Base-by-base conservation (phyloP, 2,113 vertebrate genomes). In the Mus spicilegus region DNA sequence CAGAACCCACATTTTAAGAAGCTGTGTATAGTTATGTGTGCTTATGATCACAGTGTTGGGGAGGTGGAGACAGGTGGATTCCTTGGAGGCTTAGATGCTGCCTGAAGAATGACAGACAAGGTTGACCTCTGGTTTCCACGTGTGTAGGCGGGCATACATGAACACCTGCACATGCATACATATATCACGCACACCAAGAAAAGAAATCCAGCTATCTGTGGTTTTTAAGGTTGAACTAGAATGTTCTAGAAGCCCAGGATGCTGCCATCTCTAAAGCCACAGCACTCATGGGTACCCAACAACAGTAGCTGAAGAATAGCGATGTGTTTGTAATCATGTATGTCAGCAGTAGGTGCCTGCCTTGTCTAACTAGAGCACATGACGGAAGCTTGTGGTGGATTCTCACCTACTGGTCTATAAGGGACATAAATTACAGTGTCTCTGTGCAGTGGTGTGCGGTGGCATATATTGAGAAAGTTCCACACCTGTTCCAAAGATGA, bases 281-380 rank as follows among this genome's bases (percentile, higher is more conserved):
- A 73, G 42, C 72, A 24, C 2, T 46, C 58, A 14, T 20, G 0
- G 24, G 20, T 39, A 4, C 10, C 46, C 61, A 87, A 0, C 8
- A 30, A n/a, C 61, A 36, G 24, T 20, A 36, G n/a, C n/a, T 54
- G 61, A 39, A 9, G 36, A 61, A 73, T 9, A 69, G 22, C 0
- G 0, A 11, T 5, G 1, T 22, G n/a, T 42, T 19, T 54, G 17
- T 63, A 30, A 51, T 1, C 58, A 9, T 0, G 0, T 24, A n/a
- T 46, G 26, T 63, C 73, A 16, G 14, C 20, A 77, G 17, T 24
- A 58, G 72, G 30, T 26, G 14, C 36, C 33, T 24, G 46, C 39
- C 46, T 8, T 36, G 75, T 96, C n/a, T 75, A 3, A 12, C 7
- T 63, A 8, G 51, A n/a, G 65, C 2, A 1, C 2, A 0, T 19